Conservation (phyloP, 2,797 vertebrate species). For the Gallinago nigripennis region DNA sequence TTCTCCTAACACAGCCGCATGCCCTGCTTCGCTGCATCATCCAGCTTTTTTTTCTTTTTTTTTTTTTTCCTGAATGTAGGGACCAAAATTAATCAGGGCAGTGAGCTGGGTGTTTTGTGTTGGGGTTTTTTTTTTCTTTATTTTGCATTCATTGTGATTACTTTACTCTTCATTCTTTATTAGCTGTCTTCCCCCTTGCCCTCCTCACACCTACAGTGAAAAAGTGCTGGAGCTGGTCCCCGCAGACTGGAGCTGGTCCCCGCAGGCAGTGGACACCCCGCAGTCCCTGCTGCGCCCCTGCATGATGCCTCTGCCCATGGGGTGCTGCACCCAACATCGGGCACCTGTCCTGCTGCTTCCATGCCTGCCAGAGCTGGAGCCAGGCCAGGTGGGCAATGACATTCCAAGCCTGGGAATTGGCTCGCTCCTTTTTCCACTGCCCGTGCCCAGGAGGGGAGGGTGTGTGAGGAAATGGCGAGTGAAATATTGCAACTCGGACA, state of each 20-base stretch:
- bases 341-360: fast-evolving
- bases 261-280: fast-evolving
- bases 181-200: background rate
- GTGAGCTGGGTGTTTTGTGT: background rate
- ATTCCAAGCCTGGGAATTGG: background rate
- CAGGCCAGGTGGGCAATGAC: background rate
- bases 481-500: background rate
- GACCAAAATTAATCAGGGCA: background rate
- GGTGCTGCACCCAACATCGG: fast-evolving
- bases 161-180: background rate
- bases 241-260: fast-evolving
- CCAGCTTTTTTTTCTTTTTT: background rate
- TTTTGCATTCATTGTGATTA: background rate
- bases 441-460: fast-evolving
- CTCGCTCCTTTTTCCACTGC: background rate
- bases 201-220: background rate
- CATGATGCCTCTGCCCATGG: fast-evolving
- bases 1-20: background rate
- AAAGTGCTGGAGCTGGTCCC: too few relatives aligned
- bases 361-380: background rate
- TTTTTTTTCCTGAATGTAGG: background rate
- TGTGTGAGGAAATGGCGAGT: fast-evolving
- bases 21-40: background rate
- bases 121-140: background rate
- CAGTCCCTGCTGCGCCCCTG: background rate